Evolutionary conservation across 2,113 vertebrate species (phyloP).

Genomic region (Eleginops maclovinus): DNA sequence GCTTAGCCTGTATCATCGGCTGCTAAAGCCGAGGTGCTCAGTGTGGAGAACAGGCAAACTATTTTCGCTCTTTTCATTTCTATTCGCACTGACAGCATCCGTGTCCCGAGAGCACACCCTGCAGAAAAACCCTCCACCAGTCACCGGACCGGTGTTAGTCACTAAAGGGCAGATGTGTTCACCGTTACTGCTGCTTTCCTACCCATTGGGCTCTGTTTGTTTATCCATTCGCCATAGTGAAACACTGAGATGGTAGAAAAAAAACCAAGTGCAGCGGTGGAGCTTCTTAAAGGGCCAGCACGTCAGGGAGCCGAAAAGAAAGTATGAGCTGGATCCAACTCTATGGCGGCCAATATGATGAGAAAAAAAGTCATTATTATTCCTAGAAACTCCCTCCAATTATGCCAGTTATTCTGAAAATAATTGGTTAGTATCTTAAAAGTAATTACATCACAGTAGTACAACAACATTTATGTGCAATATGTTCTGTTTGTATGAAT

Average conservation of each 20-base stretch:
- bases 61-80: slow-evolving; percentile 56
- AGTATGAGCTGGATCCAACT: neutral
- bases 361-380: too few species aligned
- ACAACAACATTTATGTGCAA: too few species aligned
- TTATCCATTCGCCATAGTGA: slow-evolving; percentile 78
- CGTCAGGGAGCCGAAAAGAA: neutral
- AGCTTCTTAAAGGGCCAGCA: slow-evolving; percentile 82
- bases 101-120: slow-evolving; percentile 24
- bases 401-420: too few species aligned
- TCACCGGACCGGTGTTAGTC: slow-evolving; percentile 6
- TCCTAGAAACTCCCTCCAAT: too few species aligned
- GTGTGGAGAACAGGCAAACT: slow-evolving; percentile 30
- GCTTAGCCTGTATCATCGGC: slow-evolving; percentile 52
- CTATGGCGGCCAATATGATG: too few species aligned
- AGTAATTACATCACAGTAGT: too few species aligned
- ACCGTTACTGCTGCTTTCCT: slow-evolving; percentile 18
- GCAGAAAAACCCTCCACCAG: neutral
- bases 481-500: too few species aligned
- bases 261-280: slow-evolving; percentile 24
- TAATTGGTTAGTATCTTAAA: too few species aligned
- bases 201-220: slow-evolving; percentile 55
- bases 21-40: slow-evolving; percentile 47
- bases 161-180: slow-evolving; percentile 50
- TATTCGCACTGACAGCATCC: slow-evolving; percentile 40
- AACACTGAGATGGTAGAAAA: slow-evolving; percentile 41